phyloP scores from a whole-genome alignment of 1,140 invertebrate genomes.

The Meteorus sp. region DNA sequence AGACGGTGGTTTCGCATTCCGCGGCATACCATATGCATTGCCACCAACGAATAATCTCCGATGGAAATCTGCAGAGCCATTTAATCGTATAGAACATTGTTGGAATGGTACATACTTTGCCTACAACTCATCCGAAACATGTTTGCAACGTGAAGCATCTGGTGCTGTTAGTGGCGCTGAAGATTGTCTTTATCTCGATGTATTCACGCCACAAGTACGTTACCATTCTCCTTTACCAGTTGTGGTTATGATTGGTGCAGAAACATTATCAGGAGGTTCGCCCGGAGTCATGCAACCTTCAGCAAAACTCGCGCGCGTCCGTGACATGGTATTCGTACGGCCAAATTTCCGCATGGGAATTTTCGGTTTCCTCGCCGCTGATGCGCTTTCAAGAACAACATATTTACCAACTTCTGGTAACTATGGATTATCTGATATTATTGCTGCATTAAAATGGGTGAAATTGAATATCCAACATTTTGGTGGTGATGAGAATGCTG shows the following conservation, averaged over 20 bases:
- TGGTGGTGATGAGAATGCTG: constrained; percentile 74
- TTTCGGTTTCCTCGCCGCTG: constrained; percentile 77
- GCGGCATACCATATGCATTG: constrained; percentile 83
- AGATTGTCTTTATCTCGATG: constrained; percentile 79
- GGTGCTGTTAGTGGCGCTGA: constrained; percentile 70
- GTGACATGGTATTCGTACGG: constrained; percentile 80
- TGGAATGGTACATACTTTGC: constrained; percentile 77
- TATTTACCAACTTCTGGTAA: constrained; percentile 82
- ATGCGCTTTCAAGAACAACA: constrained; percentile 68
- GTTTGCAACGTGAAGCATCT: constrained; percentile 69
- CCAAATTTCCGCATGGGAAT: constrained; percentile 78
- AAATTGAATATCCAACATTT: constrained; percentile 80
- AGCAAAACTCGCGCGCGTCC: constrained; percentile 68
- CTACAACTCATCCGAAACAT: constrained; percentile 67
- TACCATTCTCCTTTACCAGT: constrained; percentile 77
- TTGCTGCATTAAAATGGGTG: constrained; percentile 78
- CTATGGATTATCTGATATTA: constrained; percentile 80
- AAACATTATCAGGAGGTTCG: constrained; percentile 73
- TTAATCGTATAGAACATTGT: constrained; percentile 71
- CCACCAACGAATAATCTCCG: constrained; percentile 71
- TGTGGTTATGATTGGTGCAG: constrained; percentile 79
- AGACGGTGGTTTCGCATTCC: constrained; percentile 77
- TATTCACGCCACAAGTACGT: constrained; percentile 72
- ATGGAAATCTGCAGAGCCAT: constrained; percentile 71
- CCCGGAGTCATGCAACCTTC: constrained; percentile 68